Evolutionary conservation across 2,888 invertebrate genomes (phyloP).

Genomic region (Mythimna lalbum): DNA sequence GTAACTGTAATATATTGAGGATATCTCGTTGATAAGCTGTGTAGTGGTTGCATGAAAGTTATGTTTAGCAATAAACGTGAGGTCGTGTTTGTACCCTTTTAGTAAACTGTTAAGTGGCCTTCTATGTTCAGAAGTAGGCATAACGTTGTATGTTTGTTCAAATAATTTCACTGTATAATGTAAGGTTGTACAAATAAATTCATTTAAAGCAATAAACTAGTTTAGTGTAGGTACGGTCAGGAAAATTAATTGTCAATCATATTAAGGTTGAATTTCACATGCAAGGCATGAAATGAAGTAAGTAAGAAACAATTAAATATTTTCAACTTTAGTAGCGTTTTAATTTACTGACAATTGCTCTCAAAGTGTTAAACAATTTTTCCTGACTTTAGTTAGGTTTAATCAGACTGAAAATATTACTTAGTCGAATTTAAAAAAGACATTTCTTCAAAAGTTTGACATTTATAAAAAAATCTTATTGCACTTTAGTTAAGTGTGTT

Average conservation of each 20-base stretch:
- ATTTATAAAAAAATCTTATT: slow-evolving; percentile 4
- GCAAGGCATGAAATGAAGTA: background rate
- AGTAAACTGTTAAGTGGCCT: slow-evolving; percentile 31
- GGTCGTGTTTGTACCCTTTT: slow-evolving; percentile 37
- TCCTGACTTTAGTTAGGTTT: slow-evolving; percentile 21
- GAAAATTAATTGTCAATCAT: background rate
- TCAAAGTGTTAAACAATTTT: background rate
- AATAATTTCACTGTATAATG: slow-evolving; percentile 25
- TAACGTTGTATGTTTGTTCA: slow-evolving; percentile 26
- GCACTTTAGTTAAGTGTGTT: slow-evolving; percentile 15
- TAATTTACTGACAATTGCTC: background rate
- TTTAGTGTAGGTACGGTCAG: background rate
- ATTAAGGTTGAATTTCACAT: background rate
- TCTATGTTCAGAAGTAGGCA: slow-evolving; percentile 24
- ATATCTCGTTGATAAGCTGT: slow-evolving; percentile 34
- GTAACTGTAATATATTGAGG: slow-evolving; percentile 37
- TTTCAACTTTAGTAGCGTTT: background rate
- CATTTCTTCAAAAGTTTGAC: slow-evolving; percentile 30
- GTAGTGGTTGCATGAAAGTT: slow-evolving; percentile 31
- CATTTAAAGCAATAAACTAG: slow-evolving; percentile 27
- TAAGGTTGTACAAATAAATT: slow-evolving; percentile 12
- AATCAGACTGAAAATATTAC: slow-evolving; percentile 45
- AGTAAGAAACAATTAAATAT: background rate
- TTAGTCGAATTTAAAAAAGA: slow-evolving; percentile 54
- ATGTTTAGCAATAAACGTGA: slow-evolving; percentile 27